Percentiles rank a stretch among this genome's conserved stretches.
Evolutionary conservation across 2,888 invertebrate genomes (phyloP).

Genomic region (Tachystola acroxantha): DNA sequence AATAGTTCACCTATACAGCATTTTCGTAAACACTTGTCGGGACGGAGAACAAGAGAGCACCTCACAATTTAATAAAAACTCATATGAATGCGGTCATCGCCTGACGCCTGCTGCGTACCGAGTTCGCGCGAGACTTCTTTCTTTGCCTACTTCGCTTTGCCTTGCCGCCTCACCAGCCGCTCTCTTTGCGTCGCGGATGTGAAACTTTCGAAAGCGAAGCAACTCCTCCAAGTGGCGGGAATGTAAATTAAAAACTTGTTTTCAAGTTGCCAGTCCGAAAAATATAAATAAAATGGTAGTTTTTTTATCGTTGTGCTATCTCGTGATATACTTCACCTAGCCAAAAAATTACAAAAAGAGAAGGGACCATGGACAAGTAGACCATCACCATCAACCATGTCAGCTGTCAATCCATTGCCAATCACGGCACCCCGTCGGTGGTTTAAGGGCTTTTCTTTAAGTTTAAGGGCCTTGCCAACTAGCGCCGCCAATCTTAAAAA

Average conservation of each 20-base stretch:
- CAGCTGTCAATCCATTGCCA: too few species aligned
- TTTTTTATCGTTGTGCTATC: background rate
- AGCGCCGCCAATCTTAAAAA: too few species aligned
- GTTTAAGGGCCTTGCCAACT: too few species aligned
- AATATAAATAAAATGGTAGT: conserved; percentile 1
- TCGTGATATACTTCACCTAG: too few species aligned
- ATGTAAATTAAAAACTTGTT: conserved; percentile 69
- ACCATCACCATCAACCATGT: too few species aligned
- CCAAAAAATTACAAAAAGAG: too few species aligned
- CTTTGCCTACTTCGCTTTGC: conserved; percentile 60
- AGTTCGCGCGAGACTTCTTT: conserved; percentile 71
- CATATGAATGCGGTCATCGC: conserved; percentile 77
- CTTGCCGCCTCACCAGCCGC: conserved; percentile 47
- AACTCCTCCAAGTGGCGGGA: conserved; percentile 72
- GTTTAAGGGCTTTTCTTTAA: too few species aligned
- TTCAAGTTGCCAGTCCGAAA: conserved; percentile 36
- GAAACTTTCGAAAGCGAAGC: conserved; percentile 76
- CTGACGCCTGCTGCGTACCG: conserved; percentile 73
- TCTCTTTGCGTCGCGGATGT: conserved; percentile 78
- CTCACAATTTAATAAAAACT: conserved; percentile 68
- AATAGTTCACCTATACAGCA: conserved; percentile 72
- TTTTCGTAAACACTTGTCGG: conserved; percentile 70
- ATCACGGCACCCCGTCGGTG: too few species aligned
- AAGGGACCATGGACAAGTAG: too few species aligned
- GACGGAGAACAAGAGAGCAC: conserved; percentile 71